Evolutionary conservation across 2,888 invertebrate genomes (phyloP).

Genomic region (Azorinus chamasolen): DNA sequence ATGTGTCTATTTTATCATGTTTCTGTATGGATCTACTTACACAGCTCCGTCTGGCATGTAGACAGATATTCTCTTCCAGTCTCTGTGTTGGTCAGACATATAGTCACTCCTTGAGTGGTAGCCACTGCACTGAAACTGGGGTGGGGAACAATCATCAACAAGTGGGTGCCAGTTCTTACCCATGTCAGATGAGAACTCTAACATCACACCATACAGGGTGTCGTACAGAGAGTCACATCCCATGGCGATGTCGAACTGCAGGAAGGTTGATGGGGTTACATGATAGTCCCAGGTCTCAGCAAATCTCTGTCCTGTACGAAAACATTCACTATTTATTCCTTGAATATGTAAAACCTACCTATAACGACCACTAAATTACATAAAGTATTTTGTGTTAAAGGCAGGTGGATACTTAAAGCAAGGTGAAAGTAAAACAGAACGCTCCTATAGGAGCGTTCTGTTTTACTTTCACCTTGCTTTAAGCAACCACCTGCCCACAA

Average conservation of each 20-base stretch:
- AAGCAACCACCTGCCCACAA: too few relatives aligned
- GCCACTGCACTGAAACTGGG: slow-evolving; percentile 84
- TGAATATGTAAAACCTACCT: too few relatives aligned
- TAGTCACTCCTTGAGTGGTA: slow-evolving; percentile 84
- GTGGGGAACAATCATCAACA: slow-evolving; percentile 85
- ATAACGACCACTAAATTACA: too few relatives aligned
- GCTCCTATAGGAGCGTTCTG: too few relatives aligned
- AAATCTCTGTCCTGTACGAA: slow-evolving; percentile 74
- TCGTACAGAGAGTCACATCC: slow-evolving; percentile 84
- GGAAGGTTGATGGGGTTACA: slow-evolving; percentile 85
- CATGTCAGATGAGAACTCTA: slow-evolving; percentile 86
- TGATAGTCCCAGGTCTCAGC: slow-evolving; percentile 87
- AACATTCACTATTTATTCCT: too few relatives aligned
- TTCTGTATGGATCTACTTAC: slow-evolving; percentile 82
- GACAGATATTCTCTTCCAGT: slow-evolving; percentile 86
- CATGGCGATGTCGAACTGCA: slow-evolving; percentile 87
- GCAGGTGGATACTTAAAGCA: too few relatives aligned
- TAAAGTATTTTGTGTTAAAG: too few relatives aligned
- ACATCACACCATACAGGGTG: slow-evolving; percentile 81
- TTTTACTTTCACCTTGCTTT: too few relatives aligned
- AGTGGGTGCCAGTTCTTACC: slow-evolving; percentile 86
- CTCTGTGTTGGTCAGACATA: slow-evolving; percentile 81
- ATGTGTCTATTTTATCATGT: too few relatives aligned
- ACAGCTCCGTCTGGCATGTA: slow-evolving; percentile 84
- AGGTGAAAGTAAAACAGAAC: too few relatives aligned